Base-by-base conservation (phyloP, 2,113 vertebrate genomes). In the Dasyprocta punctata region DNA sequence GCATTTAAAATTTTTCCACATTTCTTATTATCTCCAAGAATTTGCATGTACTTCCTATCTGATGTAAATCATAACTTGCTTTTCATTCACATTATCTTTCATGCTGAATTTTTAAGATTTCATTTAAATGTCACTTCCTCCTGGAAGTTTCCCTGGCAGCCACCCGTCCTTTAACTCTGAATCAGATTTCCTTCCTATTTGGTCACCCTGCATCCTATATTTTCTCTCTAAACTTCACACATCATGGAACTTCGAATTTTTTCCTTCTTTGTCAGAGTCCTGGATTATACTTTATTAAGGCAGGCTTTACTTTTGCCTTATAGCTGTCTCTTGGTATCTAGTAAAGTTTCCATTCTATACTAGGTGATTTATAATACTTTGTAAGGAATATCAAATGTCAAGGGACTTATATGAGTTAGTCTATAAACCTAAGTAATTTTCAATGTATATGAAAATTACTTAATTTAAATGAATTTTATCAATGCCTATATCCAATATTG, bases 391-490 rank as follows among this genome's bases (percentile, higher is more conserved):
- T 7, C 89, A 38, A 86, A 75, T 75, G 26, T 61, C n/a, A 49
- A 77, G 41, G 56, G 13, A 83, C 60, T 67, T 52, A 13, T 44
- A 69, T 26, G 7, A 4, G 80, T 83, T 77, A 47, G 52, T 80
- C 63, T 83, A 52, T 56, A 77, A 56, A 52, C 28, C 11, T 77
- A 28, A 93, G 24, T 3, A 84, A 58, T 61, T 75, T 87, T 85
- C 12, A 86, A 58, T 22, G 33, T 93, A 10, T 49, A 77, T 82
- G 56, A 65, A 81, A 82, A 47, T 19, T 92, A 82, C 22, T 36
- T 75, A 38, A 69, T 6, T 82, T 91, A 92, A 92, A 86, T 92
- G 63, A 90, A 41, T 91, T 85, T 88, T 85, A 54, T 82, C 47
- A 93, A 13, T 85, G 20, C 61, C 75, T 36, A 38, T 56, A 83